Percentiles rank a stretch among this genome's conserved stretches.
Evolutionary conservation across 2,888 invertebrate species (phyloP).

Genomic region (Calameuta pallipes): DNA sequence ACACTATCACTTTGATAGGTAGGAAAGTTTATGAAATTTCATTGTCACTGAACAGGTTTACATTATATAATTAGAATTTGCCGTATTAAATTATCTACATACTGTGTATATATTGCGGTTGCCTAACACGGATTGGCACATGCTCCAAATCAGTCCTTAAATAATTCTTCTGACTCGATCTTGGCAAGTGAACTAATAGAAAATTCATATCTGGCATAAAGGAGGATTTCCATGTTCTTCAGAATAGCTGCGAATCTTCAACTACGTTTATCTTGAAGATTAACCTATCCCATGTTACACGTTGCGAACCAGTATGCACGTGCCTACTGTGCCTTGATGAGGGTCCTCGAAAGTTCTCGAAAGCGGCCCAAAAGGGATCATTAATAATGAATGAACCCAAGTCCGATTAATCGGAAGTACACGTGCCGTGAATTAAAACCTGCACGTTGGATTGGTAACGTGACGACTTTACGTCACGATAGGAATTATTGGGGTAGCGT

Average conservation of each 20-base stretch:
- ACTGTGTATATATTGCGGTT: not conserved
- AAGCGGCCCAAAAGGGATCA: not conserved
- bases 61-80: not conserved
- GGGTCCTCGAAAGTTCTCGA: not conserved
- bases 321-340: not conserved
- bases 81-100: not conserved
- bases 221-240: not conserved
- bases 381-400: not conserved
- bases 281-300: not conserved
- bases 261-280: not conserved
- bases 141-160: not conserved
- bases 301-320: not conserved
- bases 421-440: not conserved
- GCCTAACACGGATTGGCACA: not conserved
- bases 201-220: not conserved
- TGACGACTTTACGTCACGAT: not conserved
- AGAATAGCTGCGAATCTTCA: not conserved
- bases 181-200: not conserved
- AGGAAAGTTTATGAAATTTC: not conserved
- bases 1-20: not conserved
- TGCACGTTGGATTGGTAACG: not conserved
- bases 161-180: not conserved
- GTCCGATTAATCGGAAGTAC: not conserved
- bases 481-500: not conserved
- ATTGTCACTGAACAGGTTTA: not conserved